phyloP scores from a whole-genome alignment of 2,888 invertebrate species.

The Mesoligia furuncula region DNA sequence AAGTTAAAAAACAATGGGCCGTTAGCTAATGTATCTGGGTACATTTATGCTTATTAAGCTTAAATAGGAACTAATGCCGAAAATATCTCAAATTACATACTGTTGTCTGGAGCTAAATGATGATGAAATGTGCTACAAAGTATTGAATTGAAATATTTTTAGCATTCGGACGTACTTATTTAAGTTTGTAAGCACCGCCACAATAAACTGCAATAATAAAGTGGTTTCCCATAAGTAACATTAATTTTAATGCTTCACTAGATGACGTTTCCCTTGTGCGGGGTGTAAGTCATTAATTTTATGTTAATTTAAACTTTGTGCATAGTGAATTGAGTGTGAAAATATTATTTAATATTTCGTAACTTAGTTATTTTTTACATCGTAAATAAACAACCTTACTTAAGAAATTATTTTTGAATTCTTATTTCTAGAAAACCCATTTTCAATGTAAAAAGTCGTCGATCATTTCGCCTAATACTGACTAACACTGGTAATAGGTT shows the following conservation, averaged over 20 bases:
- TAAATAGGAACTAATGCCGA: background rate
- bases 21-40: background rate
- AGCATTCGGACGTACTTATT: conserved; percentile 10
- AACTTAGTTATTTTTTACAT: conserved; percentile 61
- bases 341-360: conserved; percentile 63
- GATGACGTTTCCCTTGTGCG: conserved; percentile 21
- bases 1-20: background rate
- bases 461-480: conserved; percentile 31
- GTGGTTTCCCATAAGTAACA: conserved; percentile 14
- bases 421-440: conserved; percentile 54
- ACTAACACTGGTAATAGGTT: conserved; percentile 24
- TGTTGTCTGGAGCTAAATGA: background rate
- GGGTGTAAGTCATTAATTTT: conserved; percentile 35
- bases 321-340: conserved; percentile 64
- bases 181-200: conserved; percentile 8
- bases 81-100: background rate
- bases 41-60: conserved; percentile 2
- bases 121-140: background rate
- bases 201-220: conserved; percentile 9
- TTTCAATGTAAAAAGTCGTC: conserved; percentile 24
- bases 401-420: conserved; percentile 49
- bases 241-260: conserved; percentile 25
- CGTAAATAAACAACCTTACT: conserved; percentile 62
- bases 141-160: conserved; percentile 15
- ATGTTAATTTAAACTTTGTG: conserved; percentile 52